These are phyloP conservation scores for Hybognathus amarus DNA, from an alignment of 2,797 vertebrate species.

Conservation along the genomic window DNA sequence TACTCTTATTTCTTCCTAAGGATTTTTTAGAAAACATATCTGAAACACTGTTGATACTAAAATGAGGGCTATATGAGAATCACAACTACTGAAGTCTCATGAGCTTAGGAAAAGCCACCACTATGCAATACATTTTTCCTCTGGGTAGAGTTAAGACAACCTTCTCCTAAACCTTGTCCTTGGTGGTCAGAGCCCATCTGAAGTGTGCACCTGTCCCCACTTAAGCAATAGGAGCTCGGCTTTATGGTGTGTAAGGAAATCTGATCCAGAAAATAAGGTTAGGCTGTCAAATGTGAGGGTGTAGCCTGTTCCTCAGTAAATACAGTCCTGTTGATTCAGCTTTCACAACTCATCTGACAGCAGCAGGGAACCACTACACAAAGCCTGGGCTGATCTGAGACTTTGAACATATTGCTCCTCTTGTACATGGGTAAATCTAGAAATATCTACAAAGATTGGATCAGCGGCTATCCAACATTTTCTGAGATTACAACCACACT, in stretches of 20 bases:
- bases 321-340: conserved; percentile 59
- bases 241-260: conserved; percentile 42
- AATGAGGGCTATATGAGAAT: no score
- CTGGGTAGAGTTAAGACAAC: conserved; percentile 4
- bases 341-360: conserved; percentile 52
- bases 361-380: conserved; percentile 35
- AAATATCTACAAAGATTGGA: neutral
- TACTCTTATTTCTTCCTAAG: no score
- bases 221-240: conserved; percentile 32
- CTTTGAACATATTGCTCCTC: neutral
- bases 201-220: conserved; percentile 39
- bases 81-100: no score
- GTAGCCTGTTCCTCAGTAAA: conserved; percentile 52
- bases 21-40: no score
- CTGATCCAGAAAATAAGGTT: conserved; percentile 50
- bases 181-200: conserved; percentile 48
- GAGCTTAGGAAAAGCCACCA: no score
- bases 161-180: conserved; percentile 22
- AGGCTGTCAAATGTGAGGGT: conserved; percentile 42
- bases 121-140: no score
- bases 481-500: neutral
- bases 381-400: conserved; percentile 1
- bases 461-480: neutral
- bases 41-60: no score
- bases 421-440: neutral